Evolutionary conservation across 2,113 vertebrate genomes (phyloP), one percentile per base, ranked within the genome.

Genomic region (Indicator indicator): DNA sequence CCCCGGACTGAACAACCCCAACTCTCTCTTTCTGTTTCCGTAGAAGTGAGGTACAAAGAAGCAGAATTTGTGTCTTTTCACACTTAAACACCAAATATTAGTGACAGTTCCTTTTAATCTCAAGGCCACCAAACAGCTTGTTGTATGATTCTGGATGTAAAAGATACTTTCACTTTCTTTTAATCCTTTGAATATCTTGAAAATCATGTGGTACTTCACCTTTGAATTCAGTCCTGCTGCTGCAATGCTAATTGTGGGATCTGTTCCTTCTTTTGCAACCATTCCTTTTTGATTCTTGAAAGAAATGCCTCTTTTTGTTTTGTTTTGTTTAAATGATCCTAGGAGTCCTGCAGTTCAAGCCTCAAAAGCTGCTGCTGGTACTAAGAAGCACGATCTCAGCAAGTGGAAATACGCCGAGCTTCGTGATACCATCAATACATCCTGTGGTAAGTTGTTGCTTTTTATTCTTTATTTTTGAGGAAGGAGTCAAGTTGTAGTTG

Each of bases 341-440:
- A 99, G 99, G 98, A 98, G 98, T 91, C 98, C 98, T 70, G 97
- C 98, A 96, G 98, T 99, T 16, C 99, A 99, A 97, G 98, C 99
- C 28, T 98, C 98, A 24, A 99, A 99, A 96, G 98, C 99, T 5
- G 98, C 98, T 17, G 98, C 98, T 72, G 98, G 97, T 27, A 88
- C 97, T 89, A 99, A 99, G 98, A 99, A 99, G 90, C 98, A 98
- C 59, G 99, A 99, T 91, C 98, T 99, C 69, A 99, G 99, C 97
- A 99, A 99, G 93, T 99, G 99, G 99, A 99, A 99, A 94, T 99
- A 99, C 2, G 99, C 99, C 11, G 99, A 99, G 80, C 98, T 99
- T 52, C 98, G 99, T 0, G 99, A 99, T 75, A 98, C 98, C 96
- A 99, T 99, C 97, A 99, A 99, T 62, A 99, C 99, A 9, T 99